Base-by-base conservation (phyloP, 2,797 vertebrate genomes). In the Florisuga fusca region DNA sequence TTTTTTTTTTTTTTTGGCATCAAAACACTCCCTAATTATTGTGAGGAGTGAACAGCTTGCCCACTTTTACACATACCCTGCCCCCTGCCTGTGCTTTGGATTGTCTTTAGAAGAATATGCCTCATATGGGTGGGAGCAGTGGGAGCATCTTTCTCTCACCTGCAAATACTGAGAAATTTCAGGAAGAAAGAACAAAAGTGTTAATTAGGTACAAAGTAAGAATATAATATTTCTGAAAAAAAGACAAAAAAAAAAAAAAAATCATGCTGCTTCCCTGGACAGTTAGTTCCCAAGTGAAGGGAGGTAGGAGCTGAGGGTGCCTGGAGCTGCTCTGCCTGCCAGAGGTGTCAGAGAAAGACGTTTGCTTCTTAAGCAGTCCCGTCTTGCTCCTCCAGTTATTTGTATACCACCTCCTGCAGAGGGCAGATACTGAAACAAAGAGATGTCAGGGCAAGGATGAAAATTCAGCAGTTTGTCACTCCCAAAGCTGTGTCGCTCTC, bases 1-100 rank as follows among this genome's bases (percentile, higher is more conserved):
- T 84, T 92, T 81, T 89, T 96, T 64, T 90, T 81, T 77, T 87
- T 87, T 69, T 54, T 75, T 94, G 94, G 93, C 95, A 89, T 72
- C 1, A 0, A 92, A 93, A 78, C 73, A 22, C 76, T 54, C 67
- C 79, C 55, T 95, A 96, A 95, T 96, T 93, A 96, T 46, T 73
- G 81, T 22, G 79, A 90, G 78, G 78, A 90, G 76, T 0, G 67
- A 96, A 95, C 96, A 97, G 94, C 90, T 95, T 97, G 96, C 91
- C 91, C 93, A 84, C 90, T 95, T 95, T 94, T 94, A 84, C 93
- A 95, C 90, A 10, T 96, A 74, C 93, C 90, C 96, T 94, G 90
- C 93, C 92, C 92, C 94, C 96, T 96, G 87, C 93, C 83, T 95
- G 95, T 4, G 76, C 66, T 92, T 94, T 92, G 93, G 94, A 95